A percentile compares a stretch with the other conserved stretches of the same genome.
Conservation (phyloP, 2,113 vertebrate species). For the Himantopus leucocephalus region DNA sequence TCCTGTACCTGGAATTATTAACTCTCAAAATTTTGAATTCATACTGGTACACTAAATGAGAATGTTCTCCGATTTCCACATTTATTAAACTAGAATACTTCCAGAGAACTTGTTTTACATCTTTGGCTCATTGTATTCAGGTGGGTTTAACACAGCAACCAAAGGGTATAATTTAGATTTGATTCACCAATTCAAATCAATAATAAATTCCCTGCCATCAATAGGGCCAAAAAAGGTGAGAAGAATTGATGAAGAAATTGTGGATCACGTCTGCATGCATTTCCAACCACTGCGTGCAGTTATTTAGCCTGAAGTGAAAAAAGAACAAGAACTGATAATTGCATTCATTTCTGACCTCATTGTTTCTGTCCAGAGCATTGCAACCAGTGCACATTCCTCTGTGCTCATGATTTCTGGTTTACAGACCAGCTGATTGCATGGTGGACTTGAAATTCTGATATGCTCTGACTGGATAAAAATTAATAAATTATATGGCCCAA, state of each 20-base stretch:
- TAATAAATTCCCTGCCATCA: background rate
- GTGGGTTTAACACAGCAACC: background rate
- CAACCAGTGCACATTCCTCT: background rate
- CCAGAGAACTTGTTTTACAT: background rate
- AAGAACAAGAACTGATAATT: background rate
- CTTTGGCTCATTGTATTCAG: background rate
- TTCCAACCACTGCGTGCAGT: background rate
- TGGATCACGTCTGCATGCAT: background rate
- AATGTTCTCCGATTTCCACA: background rate
- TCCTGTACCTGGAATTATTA: background rate
- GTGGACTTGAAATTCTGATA: background rate
- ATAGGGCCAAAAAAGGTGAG: background rate
- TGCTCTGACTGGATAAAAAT: background rate
- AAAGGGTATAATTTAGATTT: background rate
- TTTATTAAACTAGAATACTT: background rate
- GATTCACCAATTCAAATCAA: background rate
- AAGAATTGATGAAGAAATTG: fast-evolving
- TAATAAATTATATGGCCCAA: background rate
- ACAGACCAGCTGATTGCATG: background rate
- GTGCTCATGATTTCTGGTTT: background rate
- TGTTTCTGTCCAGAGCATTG: background rate
- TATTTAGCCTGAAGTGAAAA: background rate
- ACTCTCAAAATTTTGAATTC: background rate
- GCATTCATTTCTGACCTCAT: background rate
- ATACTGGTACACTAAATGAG: background rate